These are phyloP conservation scores for Chydorus sphaericus DNA, from an alignment of 2,888 invertebrate species.

Conservation along the genomic window DNA sequence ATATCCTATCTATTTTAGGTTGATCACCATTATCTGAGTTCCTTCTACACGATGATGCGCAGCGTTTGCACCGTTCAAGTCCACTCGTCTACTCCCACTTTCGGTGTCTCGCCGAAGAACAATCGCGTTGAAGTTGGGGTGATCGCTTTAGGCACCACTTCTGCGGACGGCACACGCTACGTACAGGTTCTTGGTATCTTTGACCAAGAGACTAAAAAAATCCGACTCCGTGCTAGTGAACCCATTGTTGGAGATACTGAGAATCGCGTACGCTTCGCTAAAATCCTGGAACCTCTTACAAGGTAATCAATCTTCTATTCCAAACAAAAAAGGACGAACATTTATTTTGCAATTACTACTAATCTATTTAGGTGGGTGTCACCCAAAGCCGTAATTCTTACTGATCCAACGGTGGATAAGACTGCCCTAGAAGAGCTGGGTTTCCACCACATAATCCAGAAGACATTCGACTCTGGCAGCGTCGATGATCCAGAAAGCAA, in stretches of 20 bases:
- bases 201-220: too few relatives aligned
- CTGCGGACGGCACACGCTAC: slow-evolving; percentile 59
- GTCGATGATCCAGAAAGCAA: slow-evolving; percentile 37
- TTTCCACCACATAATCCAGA: slow-evolving; percentile 56
- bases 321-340: neutral
- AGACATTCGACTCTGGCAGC: slow-evolving; percentile 20
- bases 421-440: slow-evolving; percentile 54
- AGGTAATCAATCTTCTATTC: too few relatives aligned
- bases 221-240: slow-evolving; percentile 66
- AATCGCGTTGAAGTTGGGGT: slow-evolving; percentile 43
- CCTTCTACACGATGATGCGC: slow-evolving; percentile 52
- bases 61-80: slow-evolving; percentile 65
- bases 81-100: slow-evolving; percentile 53
- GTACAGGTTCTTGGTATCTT: slow-evolving; percentile 74
- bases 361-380: slow-evolving; percentile 36
- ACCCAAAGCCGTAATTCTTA: slow-evolving; percentile 56
- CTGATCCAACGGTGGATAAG: slow-evolving; percentile 64
- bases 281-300: slow-evolving; percentile 72
- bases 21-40: slow-evolving; percentile 51
- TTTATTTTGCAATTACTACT: neutral
- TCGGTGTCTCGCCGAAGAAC: slow-evolving; percentile 51
- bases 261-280: slow-evolving; percentile 49
- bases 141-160: slow-evolving; percentile 72
- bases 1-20: too few relatives aligned
- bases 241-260: slow-evolving; percentile 57